Conservation (phyloP, 2,888 invertebrate genomes). For the Temnothorax rugatulus region DNA sequence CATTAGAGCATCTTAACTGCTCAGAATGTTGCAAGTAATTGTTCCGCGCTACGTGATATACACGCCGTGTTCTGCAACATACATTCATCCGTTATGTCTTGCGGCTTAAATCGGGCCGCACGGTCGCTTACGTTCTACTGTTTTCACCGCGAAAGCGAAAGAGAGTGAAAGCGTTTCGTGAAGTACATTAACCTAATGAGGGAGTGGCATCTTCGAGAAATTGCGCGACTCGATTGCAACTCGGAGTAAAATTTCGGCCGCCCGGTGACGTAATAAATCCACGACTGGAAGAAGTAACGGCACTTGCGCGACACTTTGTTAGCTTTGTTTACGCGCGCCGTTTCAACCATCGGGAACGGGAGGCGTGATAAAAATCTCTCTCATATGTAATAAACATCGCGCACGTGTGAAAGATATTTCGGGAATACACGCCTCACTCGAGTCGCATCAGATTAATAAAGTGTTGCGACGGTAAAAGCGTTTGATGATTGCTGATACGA, state of each 20-base stretch:
- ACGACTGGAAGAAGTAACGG: background rate
- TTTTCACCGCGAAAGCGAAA: conserved; percentile 61
- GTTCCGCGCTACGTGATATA: conserved; percentile 8
- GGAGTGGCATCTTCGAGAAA: conserved; percentile 55
- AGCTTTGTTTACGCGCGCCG: background rate
- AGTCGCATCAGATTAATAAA: conserved; percentile 21
- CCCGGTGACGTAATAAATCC: background rate
- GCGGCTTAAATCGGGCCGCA: conserved; percentile 41
- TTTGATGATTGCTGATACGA: conserved; percentile 36
- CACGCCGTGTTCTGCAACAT: background rate
- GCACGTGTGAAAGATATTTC: background rate
- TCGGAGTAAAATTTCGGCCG: conserved; percentile 16
- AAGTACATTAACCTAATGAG: conserved; percentile 46
- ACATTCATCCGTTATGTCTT: conserved; percentile 30
- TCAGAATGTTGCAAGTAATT: conserved; percentile 15
- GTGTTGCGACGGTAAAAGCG: conserved; percentile 6
- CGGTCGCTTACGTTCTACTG: conserved; percentile 29
- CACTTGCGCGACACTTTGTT: background rate
- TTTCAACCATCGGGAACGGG: background rate
- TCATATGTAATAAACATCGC: background rate
- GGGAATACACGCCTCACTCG: background rate
- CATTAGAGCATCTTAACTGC: background rate
- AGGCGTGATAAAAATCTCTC: background rate
- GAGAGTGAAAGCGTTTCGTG: conserved; percentile 54
- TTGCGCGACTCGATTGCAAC: conserved; percentile 8